Conservation (phyloP, 2,797 vertebrate species). For the Forpus xanthops region DNA sequence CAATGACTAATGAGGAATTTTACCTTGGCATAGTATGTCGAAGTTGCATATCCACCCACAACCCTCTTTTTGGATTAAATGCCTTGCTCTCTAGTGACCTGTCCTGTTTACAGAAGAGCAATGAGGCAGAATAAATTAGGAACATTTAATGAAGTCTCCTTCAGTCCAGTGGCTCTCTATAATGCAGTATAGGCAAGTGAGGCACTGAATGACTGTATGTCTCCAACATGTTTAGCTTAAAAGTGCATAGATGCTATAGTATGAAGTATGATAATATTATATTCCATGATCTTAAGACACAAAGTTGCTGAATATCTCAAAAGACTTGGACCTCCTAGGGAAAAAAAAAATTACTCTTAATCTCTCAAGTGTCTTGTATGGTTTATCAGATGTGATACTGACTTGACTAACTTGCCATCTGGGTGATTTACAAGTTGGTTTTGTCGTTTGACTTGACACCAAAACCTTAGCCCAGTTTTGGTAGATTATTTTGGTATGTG, state of each 20-base stretch:
- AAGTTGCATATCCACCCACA: background rate
- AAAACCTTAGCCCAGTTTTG: background rate
- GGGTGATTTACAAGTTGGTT: background rate
- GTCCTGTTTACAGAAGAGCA: slow-evolving; percentile 9
- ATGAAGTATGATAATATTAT: background rate
- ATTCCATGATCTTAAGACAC: background rate
- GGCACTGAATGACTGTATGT: background rate
- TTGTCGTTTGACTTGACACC: background rate
- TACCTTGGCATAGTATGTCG: background rate
- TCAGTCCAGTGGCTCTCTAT: background rate
- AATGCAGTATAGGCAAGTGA: background rate
- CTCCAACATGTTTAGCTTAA: background rate
- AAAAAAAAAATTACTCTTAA: background rate
- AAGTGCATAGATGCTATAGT: background rate
- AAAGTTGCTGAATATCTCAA: background rate
- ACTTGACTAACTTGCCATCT: background rate
- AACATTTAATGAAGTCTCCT: slow-evolving; percentile 26
- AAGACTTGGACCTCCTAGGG: background rate
- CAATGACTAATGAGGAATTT: background rate
- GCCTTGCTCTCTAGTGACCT: slow-evolving; percentile 16
- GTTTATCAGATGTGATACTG: background rate
- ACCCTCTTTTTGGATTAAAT: slow-evolving; percentile 7
- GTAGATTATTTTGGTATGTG: background rate
- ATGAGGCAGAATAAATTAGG: slow-evolving; percentile 33
- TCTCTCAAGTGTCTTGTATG: background rate